Evolutionary conservation across 2,888 invertebrate species (phyloP).

Genomic region (Hylaea fasciaria): DNA sequence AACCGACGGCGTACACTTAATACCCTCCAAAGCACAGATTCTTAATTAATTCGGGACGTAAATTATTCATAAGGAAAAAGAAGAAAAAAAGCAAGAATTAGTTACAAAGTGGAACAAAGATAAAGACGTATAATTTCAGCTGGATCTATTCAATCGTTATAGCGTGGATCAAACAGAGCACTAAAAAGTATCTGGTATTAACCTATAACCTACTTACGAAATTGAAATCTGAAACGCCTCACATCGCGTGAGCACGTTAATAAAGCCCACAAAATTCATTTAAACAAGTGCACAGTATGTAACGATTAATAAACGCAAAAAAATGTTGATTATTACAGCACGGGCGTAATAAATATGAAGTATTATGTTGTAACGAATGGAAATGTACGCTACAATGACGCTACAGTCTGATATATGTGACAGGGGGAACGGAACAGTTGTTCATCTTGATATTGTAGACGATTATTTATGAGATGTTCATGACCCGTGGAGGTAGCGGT

Average conservation of each 20-base stretch:
- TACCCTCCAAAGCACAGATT: too few relatives aligned
- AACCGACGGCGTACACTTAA: too few relatives aligned
- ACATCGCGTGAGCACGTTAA: slow-evolving; percentile 9
- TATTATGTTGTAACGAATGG: slow-evolving; percentile 28
- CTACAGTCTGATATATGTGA: slow-evolving; percentile 27
- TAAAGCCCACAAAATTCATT: slow-evolving; percentile 14
- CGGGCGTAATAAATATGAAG: slow-evolving; percentile 28
- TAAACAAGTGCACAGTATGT: slow-evolving; percentile 11
- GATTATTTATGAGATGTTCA: slow-evolving; percentile 36
- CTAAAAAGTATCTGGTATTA: too few relatives aligned
- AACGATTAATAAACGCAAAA: slow-evolving; percentile 17
- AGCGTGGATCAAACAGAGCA: background rate
- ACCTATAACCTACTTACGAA: background rate
- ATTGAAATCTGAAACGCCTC: slow-evolving; percentile 1
- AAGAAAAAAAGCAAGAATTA: too few relatives aligned
- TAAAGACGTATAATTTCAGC: too few relatives aligned
- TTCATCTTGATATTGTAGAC: slow-evolving; percentile 37
- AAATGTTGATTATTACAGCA: slow-evolving; percentile 23
- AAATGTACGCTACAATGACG: slow-evolving; percentile 18
- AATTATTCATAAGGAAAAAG: too few relatives aligned
- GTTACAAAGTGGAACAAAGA: too few relatives aligned
- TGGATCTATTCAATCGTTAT: too few relatives aligned
- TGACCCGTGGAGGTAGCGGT: slow-evolving; percentile 24
- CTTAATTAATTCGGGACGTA: too few relatives aligned
- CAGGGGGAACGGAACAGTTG: slow-evolving; percentile 32